Base-by-base conservation (phyloP, 2,797 vertebrate species). In the Malacoctenus gilli region DNA sequence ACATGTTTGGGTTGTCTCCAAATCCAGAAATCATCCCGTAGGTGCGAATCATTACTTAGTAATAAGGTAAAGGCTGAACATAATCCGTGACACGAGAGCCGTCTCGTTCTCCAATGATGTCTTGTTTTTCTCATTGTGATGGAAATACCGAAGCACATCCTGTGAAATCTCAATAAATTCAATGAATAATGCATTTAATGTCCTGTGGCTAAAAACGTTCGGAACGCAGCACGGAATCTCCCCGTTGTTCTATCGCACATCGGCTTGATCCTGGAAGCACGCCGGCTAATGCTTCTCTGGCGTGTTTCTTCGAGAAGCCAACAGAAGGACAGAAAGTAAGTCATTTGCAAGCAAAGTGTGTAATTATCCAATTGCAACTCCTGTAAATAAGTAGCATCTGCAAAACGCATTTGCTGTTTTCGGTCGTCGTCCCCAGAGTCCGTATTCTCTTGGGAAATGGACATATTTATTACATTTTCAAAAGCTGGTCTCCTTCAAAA, bases 161-260 rank as follows among this genome's bases (percentile, higher is more conserved):
- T 11, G 22, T 19, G 41, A 56, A 64, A 53, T 50, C 28, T 2
- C 7, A 46, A 41, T 22, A 37, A 22, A 48, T 36, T 13, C 5
- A 42, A 11, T 51, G 25, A 63, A 36, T 44, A 20, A 63, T 46
- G 4, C 20, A 41, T 53, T 39, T 53, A 19, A 34, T 11, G 8
- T 38, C 57, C 23, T 34, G 43, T 32, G 28, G 43, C 28, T 36
- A 22, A 55, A 59, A n/a, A 21, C 11, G 38, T 22, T 28, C 43
- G 23, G 20, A 43, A 37, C 28, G 6, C 49, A 38, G 23, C 21
- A 14, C 50, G 32, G 13, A n/a, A n/a, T 39, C 23, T 19, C 15
- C 2, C 37, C 16, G 30, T 34, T 53, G 32, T 53, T 41, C 46
- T 36, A 15, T 18, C 18, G n/a, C 43, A 41, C 12, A 23, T 3